Evolutionary conservation across 2,888 invertebrate genomes (phyloP), one percentile per base, ranked within the genome.

Genomic region (Eupeodes luniger): DNA sequence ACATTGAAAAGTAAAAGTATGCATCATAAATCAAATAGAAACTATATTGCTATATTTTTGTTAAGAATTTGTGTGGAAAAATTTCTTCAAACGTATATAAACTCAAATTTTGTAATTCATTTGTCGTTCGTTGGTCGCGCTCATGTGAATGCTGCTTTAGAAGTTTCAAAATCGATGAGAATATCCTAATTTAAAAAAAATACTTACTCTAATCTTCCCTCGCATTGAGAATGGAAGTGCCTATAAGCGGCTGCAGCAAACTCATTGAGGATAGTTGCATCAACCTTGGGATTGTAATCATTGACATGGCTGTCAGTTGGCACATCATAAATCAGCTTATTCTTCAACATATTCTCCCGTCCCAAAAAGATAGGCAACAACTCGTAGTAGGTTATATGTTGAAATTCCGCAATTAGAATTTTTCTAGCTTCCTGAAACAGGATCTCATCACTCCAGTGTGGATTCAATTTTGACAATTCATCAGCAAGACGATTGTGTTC

Each of bases 191-290:
- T 7, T 2, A 5, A 12, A 12, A 19, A 5, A 14, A 11, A 12
- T 77, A 92, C 94, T 92, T 92, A 95, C 94, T 94, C 94, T 62
- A 94, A 90, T 89, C 93, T 91, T 27, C 94, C 94, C 83, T 93
- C 94, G 81, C 96, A 94, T 90, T 96, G 94, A 1, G 95, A 94
- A 92, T 96, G 96, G 89, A 96, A 95, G 91, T 95, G 95, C 91
- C 96, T 93, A 91, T 95, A 95, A 0, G 96, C 96, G 12, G 95
- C 96, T 0, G 96, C 94, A 1, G 96, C 95, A 91, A 96, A 96
- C 72, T 94, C 95, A 91, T 95, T 96, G 0, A 95, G 92, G 4
- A 95, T 94, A 0, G 94, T 93, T 3, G 96, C 94, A 92, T 95
- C 95, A 59, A 95, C 94, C 55, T 92, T 92, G 49, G 91, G 85